These are phyloP conservation scores for Austrofundulus limnaeus DNA, from an alignment of 2,113 vertebrate species.

Conservation along the genomic window DNA sequence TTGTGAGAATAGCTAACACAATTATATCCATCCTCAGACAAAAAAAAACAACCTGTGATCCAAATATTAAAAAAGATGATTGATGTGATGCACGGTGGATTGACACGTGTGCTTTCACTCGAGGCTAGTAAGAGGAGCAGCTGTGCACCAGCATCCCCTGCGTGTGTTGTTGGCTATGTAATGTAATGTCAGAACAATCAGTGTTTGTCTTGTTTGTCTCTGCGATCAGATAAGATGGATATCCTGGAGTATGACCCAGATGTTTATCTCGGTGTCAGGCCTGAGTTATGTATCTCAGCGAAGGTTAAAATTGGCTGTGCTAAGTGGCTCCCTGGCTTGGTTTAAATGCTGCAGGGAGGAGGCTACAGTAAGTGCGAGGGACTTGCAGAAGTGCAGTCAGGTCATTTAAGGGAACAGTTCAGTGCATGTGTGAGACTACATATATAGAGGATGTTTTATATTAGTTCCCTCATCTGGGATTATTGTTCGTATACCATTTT, in stretches of 20 bases:
- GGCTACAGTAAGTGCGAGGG: constrained; percentile 6
- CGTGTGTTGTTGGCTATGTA: neutral
- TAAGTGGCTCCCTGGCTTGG: constrained; percentile 45
- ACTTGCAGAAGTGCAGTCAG: constrained; percentile 18
- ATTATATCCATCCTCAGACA: neutral
- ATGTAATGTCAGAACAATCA: constrained; percentile 39
- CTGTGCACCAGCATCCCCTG: constrained; percentile 5
- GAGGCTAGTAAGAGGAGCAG: constrained; percentile 17
- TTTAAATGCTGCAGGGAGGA: constrained; percentile 47
- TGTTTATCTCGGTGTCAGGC: constrained; percentile 54
- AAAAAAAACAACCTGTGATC: neutral
- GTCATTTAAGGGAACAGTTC: constrained; percentile 23
- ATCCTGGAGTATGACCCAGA: constrained; percentile 57
- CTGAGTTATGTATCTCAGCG: constrained; percentile 46
- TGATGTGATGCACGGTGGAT: constrained; percentile 12
- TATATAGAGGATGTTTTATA: constrained; percentile 1
- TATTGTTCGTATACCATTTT: constrained; percentile 9
- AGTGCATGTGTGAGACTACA: neutral
- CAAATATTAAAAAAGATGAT: constrained; percentile 9
- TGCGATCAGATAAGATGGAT: constrained; percentile 55
- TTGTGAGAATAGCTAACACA: neutral
- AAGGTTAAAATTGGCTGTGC: constrained; percentile 51
- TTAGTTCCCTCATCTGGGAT: constrained; percentile 2
- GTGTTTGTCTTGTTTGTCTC: constrained; percentile 43
- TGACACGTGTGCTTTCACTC: constrained; percentile 21